Percentiles rank a stretch among this genome's conserved stretches.
Conservation (phyloP, 2,888 invertebrate genomes). For the Crioceris asparagi region DNA sequence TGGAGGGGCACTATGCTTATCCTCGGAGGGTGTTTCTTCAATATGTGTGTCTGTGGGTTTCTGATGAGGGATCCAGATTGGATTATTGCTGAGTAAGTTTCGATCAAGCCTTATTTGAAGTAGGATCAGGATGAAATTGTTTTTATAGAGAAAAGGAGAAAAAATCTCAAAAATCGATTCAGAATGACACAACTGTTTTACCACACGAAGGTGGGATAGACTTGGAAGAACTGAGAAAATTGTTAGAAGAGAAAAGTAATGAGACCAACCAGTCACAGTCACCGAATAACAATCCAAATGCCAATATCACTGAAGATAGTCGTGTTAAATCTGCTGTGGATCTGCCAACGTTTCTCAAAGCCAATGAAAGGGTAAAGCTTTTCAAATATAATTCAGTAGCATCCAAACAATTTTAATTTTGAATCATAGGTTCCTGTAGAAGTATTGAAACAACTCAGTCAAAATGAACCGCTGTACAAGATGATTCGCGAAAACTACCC, state of each 20-base stretch:
- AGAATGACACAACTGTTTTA: too few relatives aligned
- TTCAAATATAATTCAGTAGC: neutral
- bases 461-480: constrained; percentile 56
- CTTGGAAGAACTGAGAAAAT: too few relatives aligned
- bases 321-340: constrained; percentile 58
- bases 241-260: too few relatives aligned
- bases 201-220: too few relatives aligned
- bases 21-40: constrained; percentile 73
- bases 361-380: constrained; percentile 52
- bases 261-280: too few relatives aligned
- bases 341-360: constrained; percentile 61
- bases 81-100: constrained; percentile 48
- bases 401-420: constrained; percentile 1
- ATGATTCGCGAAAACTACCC: constrained; percentile 65
- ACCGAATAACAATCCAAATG: too few relatives aligned
- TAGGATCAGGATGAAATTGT: too few relatives aligned
- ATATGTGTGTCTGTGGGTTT: constrained; percentile 76
- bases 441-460: constrained; percentile 49
- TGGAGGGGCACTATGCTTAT: constrained; percentile 77
- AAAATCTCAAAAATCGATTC: too few relatives aligned
- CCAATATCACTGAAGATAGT: constrained; percentile 34
- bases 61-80: constrained; percentile 85
- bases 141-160: too few relatives aligned
- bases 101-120: neutral
- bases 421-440: constrained; percentile 48